Base-by-base conservation (phyloP, 2,797 vertebrate species). In the Echiichthys vipera region DNA sequence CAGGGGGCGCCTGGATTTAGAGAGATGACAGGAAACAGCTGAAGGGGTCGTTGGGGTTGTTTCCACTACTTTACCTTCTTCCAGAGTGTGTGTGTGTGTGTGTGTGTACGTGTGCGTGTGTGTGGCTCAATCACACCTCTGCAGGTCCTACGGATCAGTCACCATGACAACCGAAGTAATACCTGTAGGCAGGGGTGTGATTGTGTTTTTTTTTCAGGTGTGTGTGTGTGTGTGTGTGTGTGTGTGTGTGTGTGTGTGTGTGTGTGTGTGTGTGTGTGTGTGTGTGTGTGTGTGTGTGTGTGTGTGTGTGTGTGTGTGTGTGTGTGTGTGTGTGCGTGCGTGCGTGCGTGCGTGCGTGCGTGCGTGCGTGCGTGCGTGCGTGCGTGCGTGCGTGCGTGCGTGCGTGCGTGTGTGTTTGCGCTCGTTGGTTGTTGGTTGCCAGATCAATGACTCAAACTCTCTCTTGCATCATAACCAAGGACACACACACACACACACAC, bases 361-460 rank as follows among this genome's bases (percentile, higher is more conserved):
- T 58, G 67, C 37, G 80, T 64, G 74, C 71, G 56, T 25, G 42
- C 51, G 5, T 24, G 64, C 22, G 51, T 42, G 49, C 72, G 37
- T 54, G 62, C 53, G 57, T 58, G 34, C 34, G 63, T 58, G 67
- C 37, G 80, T 64, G 74, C 71, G 36, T 56, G 63, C 46, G 55
- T 51, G 18, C 25, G 56, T 65, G 30, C 9, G 50, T 51, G 53
- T 65, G 14, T n/a, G 49, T 29, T 4, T 20, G 13, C 6, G 13
- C 18, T 50, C 18, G 64, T 53, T 46, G 32, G 56, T 70, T n/a
- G 56, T 70, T n/a, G 12, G 34, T 65, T 78, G 74, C 81, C 78
- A 84, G 72, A 40, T 68, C 74, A 75, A 83, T 80, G 81, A 80
- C 69, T 81, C 74, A 75, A 70, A 71, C 29, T 20, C 46, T 76